Percentiles rank a stretch among this genome's conserved stretches.
Evolutionary conservation across 2,797 vertebrate genomes (phyloP).

Genomic region (Sebastes minor): DNA sequence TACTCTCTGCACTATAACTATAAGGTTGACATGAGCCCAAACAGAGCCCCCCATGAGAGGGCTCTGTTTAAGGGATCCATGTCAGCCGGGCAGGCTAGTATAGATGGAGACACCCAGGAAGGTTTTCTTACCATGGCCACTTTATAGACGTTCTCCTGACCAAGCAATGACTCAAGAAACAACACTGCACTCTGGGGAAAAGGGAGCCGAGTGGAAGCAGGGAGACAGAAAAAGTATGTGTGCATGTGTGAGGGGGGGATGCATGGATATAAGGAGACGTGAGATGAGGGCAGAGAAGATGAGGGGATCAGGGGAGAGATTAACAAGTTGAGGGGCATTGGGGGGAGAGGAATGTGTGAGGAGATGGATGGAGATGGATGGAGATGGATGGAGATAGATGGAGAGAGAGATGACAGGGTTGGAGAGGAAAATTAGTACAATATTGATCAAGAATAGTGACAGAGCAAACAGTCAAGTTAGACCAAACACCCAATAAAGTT

Average conservation of each 20-base stretch:
- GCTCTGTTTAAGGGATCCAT: conserved; percentile 27
- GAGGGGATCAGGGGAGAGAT: conserved; percentile 64
- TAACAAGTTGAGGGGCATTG: conserved; percentile 56
- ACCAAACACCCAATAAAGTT: neutral
- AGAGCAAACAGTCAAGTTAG: conserved; percentile 41
- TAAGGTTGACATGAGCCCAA: conserved; percentile 15
- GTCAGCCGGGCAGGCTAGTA: conserved; percentile 1
- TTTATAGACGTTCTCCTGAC: conserved; percentile 79
- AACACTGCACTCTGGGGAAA: conserved; percentile 78
- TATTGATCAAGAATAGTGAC: conserved; percentile 28
- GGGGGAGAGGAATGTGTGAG: conserved; percentile 38
- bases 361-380: conserved; percentile 36
- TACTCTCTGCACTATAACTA: conserved; percentile 7
- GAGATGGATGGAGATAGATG: conserved; percentile 9
- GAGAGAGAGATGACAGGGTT: conserved; percentile 25
- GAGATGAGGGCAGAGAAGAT: conserved; percentile 62
- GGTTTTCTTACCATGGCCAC: conserved; percentile 81
- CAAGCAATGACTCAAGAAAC: conserved; percentile 81
- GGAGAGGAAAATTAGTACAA: conserved; percentile 51
- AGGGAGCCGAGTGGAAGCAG: conserved; percentile 47
- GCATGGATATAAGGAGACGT: conserved; percentile 46
- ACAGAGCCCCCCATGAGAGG: conserved; percentile 11
- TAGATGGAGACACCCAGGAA: conserved; percentile 27
- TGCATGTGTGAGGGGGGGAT: conserved; percentile 2
- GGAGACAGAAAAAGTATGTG: conserved; percentile 3